phyloP scores from a whole-genome alignment of 2,888 invertebrate genomes.

The Patella ulyssiponensis region DNA sequence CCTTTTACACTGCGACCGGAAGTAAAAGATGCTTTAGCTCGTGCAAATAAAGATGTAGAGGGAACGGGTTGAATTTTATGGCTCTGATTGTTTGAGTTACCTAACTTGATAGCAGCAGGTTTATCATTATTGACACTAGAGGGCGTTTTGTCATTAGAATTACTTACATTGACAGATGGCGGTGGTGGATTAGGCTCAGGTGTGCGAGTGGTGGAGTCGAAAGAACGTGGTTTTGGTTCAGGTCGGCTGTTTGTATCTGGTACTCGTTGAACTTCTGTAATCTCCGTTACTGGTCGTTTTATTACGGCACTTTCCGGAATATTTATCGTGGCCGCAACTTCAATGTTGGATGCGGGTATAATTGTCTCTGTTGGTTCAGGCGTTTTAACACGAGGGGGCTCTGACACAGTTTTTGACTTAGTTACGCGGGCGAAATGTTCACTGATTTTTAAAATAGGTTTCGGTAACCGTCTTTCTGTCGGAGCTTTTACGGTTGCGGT shows the following conservation, averaged over 20 bases:
- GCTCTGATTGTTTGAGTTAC: conserved; percentile 6
- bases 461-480: conserved; percentile 10
- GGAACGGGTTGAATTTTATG: conserved; percentile 1
- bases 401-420: conserved; percentile 11
- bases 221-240: conserved; percentile 39
- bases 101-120: conserved; percentile 10
- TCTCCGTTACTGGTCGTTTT: neutral
- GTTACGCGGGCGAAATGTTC: neutral
- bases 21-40: conserved; percentile 7
- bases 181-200: conserved; percentile 26
- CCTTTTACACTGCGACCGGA: conserved; percentile 8
- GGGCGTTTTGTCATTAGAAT: neutral
- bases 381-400: conserved; percentile 25
- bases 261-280: neutral
- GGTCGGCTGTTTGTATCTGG: conserved; percentile 38
- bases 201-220: conserved; percentile 31
- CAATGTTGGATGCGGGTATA: conserved; percentile 24
- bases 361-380: conserved; percentile 30
- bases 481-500: conserved; percentile 40
- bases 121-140: neutral
- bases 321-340: conserved; percentile 25
- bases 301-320: conserved; percentile 6
- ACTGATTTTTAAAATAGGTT: conserved; percentile 1
- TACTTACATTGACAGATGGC: neutral
- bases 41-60: conserved; percentile 1